Conservation (phyloP, 1,140 invertebrate species). For the Euwallacea fornicatus region DNA sequence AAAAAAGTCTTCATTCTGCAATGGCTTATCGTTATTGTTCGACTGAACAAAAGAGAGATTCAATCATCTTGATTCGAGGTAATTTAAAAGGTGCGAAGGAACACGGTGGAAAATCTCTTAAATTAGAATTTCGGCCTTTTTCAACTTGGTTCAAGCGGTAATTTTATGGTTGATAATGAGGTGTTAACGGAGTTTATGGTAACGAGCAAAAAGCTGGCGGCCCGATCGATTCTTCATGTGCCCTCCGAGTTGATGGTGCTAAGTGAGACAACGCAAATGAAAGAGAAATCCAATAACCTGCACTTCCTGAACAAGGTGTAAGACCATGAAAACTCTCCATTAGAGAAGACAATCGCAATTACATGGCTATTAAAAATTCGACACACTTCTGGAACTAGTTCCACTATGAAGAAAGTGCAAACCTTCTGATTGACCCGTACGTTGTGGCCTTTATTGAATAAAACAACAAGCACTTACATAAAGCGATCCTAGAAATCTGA, state of each 20-base stretch:
- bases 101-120: constrained; percentile 15
- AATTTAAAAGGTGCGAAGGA: constrained; percentile 21
- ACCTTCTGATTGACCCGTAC: not conserved
- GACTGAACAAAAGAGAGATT: constrained; percentile 14
- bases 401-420: constrained; percentile 12
- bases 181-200: constrained; percentile 8
- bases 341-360: constrained; percentile 13
- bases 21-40: constrained; percentile 7
- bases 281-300: not conserved
- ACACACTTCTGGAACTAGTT: constrained; percentile 19
- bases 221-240: not conserved
- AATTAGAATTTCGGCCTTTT: constrained; percentile 13
- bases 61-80: constrained; percentile 17
- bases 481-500: constrained; percentile 1
- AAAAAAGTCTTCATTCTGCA: not conserved
- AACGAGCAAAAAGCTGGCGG: too few relatives aligned
- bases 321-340: constrained; percentile 4
- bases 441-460: not conserved
- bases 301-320: not conserved
- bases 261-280: not conserved
- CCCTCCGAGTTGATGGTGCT: not conserved
- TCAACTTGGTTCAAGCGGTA: constrained; percentile 5
- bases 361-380: constrained; percentile 13
- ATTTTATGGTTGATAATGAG: constrained; percentile 16
- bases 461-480: constrained; percentile 6